phyloP scores from a whole-genome alignment of 2,888 invertebrate genomes.

The Microplitis deprimator region DNA sequence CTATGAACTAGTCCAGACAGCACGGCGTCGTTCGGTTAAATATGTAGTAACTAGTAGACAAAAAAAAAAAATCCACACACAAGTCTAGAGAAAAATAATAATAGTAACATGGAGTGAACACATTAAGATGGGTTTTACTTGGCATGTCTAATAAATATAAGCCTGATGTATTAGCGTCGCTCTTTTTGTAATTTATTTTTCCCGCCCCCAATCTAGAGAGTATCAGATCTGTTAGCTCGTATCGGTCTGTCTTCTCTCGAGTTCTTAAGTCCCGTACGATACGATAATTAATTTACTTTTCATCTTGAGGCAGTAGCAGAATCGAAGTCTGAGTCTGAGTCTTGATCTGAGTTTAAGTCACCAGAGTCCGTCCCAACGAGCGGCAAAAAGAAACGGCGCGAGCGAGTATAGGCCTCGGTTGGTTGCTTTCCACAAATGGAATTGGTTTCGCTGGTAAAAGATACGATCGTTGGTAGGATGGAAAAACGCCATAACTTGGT shows the following conservation, averaged over 20 bases:
- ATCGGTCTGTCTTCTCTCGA: not conserved
- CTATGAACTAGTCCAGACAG: constrained; percentile 43
- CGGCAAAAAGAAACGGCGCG: constrained; percentile 48
- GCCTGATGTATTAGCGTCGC: constrained; percentile 9
- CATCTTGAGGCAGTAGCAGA: constrained; percentile 14
- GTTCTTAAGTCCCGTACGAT: constrained; percentile 24
- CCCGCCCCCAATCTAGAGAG: constrained; percentile 3
- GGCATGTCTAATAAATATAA: constrained; percentile 40
- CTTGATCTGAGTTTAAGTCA: not conserved
- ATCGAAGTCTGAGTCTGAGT: not conserved
- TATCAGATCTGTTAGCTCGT: no score
- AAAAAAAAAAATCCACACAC: constrained; percentile 15
- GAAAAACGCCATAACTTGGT: constrained; percentile 70
- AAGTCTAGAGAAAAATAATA: constrained; percentile 27
- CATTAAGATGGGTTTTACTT: constrained; percentile 35
- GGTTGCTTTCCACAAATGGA: constrained; percentile 67
- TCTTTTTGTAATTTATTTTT: not conserved
- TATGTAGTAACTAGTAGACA: not conserved
- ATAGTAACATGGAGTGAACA: not conserved
- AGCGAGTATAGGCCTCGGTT: constrained; percentile 39
- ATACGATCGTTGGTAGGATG: constrained; percentile 65
- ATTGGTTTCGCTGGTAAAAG: constrained; percentile 66
- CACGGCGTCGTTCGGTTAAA: constrained; percentile 45
- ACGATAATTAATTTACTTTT: constrained; percentile 45
- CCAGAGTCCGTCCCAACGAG: not conserved